Evolutionary conservation across 1,140 invertebrate species (phyloP), one percentile per base, ranked within the genome.

Genomic region (Zaprionus taronus): DNA sequence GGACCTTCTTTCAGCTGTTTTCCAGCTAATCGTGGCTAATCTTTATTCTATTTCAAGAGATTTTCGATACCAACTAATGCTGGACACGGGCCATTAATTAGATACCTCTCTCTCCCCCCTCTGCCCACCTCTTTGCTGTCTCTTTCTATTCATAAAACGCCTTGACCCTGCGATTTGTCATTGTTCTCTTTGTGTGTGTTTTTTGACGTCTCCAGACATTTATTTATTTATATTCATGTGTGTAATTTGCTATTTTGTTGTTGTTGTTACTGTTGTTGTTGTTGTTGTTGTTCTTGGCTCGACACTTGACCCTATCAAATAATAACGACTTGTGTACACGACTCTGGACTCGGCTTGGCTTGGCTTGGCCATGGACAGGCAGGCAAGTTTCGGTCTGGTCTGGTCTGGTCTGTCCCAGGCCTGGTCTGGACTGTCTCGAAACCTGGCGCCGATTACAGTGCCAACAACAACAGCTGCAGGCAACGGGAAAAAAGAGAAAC

Each of bases 221-320:
- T 80, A 83, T 87, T 87, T 79, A 68, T 84, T 51, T 51, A 69
- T 58, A 71, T 75, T 75, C 79, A 75, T 79, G 64, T 76, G 63
- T 81, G 69, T 90, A 86, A 74, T 86, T 87, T 69, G 76, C 85
- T 72, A 77, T 64, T 73, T 77, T 67, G 17, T 71, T 63, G n/a
- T 70, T 47, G 15, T 28, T 65, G 36, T 61, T 68, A 11, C 56
- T 75, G 15, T 53, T 56, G 55, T 49, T 26, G 22, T 34, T 75
- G 15, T 53, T 56, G 55, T 49, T 26, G 22, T 34, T 34, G 31
- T 34, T 34, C 31, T 34, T 44, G 34, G 22, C 28, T 41, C 80
- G 85, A 89, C 85, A 89, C 84, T 84, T 89, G 85, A 89, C 85
- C 84, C 84, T 79, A 77, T 84, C 72, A 66, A 86, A 89, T 84